Conservation (phyloP, 1,140 invertebrate genomes). For the Drosophila bipectinata region DNA sequence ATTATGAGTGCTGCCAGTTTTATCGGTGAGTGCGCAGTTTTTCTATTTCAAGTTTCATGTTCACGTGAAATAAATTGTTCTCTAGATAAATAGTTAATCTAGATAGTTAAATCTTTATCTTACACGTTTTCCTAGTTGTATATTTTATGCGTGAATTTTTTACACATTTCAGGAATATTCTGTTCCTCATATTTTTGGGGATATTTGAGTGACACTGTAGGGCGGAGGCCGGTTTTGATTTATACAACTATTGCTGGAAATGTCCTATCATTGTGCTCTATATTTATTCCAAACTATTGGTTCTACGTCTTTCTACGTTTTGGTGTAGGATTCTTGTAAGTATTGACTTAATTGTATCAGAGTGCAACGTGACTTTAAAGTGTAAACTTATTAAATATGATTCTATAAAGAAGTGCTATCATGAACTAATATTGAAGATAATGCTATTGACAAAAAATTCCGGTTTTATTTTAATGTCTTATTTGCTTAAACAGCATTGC, state of each 20-base stretch:
- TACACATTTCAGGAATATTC: slow-evolving; percentile 84
- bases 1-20: slow-evolving; percentile 78
- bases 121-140: slow-evolving; percentile 17
- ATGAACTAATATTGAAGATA: background rate
- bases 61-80: slow-evolving; percentile 1
- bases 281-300: slow-evolving; percentile 85
- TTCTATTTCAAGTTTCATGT: background rate
- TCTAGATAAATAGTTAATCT: background rate
- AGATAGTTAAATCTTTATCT: slow-evolving; percentile 7
- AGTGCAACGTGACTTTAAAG: no score
- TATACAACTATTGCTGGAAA: slow-evolving; percentile 63
- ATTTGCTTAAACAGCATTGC: slow-evolving; percentile 62
- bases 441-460: no score
- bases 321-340: slow-evolving; percentile 86
- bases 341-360: slow-evolving; percentile 23
- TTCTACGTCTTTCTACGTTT: slow-evolving; percentile 85
- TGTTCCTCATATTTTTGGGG: slow-evolving; percentile 88
- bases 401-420: background rate
- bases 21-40: slow-evolving; percentile 60
- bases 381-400: no score
- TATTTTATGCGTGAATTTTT: slow-evolving; percentile 13
- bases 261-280: slow-evolving; percentile 84
- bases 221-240: slow-evolving; percentile 85
- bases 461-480: background rate
- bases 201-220: slow-evolving; percentile 88